phyloP scores from a whole-genome alignment of 1,140 invertebrate species.

The Hyposmocoma kahamanoa region DNA sequence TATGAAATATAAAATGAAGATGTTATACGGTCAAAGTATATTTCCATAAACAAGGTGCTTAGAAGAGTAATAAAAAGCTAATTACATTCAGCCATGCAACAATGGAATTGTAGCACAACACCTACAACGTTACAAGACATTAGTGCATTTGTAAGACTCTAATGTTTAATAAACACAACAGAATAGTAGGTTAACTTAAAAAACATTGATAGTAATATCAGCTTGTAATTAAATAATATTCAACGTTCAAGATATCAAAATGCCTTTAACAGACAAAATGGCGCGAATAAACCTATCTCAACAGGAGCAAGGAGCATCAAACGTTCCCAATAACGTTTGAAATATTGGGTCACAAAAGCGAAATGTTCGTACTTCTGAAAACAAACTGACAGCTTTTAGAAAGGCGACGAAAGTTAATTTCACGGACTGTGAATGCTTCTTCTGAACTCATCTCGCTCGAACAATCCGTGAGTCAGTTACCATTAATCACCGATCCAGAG shows the following conservation, averaged over 20 bases:
- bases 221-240: no score
- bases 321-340: slow-evolving; percentile 26
- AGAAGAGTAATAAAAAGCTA: neutral
- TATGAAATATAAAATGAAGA: neutral
- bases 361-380: slow-evolving; percentile 33
- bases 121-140: neutral
- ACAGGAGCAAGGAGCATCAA: slow-evolving; percentile 13
- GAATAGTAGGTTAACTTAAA: no score
- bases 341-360: slow-evolving; percentile 28
- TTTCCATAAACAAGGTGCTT: neutral
- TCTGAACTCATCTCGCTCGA: slow-evolving; percentile 60
- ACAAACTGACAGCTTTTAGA: slow-evolving; percentile 48
- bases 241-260: no score
- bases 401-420: slow-evolving; percentile 63
- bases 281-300: neutral
- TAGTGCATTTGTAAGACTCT: slow-evolving; percentile 7
- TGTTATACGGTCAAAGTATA: neutral
- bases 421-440: slow-evolving; percentile 61
- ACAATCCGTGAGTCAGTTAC: slow-evolving; percentile 46
- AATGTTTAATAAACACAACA: slow-evolving; percentile 58
- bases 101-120: slow-evolving; percentile 7
- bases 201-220: no score
- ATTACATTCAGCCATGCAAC: slow-evolving; percentile 16
- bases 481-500: slow-evolving; percentile 49
- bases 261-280: no score